These are phyloP conservation scores for Rhagologus leucostigma DNA, from an alignment of 2,113 vertebrate genomes.

Conservation along the genomic window DNA sequence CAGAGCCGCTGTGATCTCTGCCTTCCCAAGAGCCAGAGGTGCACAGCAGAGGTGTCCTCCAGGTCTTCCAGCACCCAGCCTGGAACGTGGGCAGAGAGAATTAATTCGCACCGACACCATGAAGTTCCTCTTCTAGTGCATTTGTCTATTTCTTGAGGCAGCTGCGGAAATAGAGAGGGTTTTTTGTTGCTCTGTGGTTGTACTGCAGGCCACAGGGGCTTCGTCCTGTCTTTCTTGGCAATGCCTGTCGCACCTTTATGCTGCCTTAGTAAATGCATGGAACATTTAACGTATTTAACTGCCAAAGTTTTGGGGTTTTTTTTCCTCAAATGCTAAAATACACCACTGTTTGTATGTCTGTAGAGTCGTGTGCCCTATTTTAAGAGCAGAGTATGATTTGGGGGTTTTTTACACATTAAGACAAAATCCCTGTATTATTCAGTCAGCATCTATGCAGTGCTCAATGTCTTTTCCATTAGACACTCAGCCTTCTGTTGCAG, in stretches of 20 bases:
- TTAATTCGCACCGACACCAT: rapidly evolving
- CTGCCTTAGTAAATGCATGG: neutral
- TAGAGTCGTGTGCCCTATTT: neutral
- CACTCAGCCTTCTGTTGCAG: neutral
- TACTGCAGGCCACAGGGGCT: neutral
- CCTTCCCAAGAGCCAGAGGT: neutral
- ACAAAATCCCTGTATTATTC: neutral
- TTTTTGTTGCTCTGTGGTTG: neutral
- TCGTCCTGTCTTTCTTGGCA: neutral
- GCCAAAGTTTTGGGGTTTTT: rapidly evolving
- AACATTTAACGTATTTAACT: neutral
- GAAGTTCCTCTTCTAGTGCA: neutral
- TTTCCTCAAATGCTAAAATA: neutral
- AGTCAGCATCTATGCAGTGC: neutral
- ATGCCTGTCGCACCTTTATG: neutral
- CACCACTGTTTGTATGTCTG: neutral
- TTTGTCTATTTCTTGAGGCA: neutral
- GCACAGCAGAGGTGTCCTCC: neutral
- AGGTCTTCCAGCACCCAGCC: neutral
- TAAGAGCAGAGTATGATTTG: neutral
- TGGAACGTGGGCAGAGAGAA: neutral
- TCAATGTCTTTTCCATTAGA: neutral
- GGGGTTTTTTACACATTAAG: neutral
- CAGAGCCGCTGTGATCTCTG: neutral
- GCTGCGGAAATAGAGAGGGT: neutral